phyloP scores from a whole-genome alignment of 2,888 invertebrate genomes.

The Dasypogon diadema region DNA sequence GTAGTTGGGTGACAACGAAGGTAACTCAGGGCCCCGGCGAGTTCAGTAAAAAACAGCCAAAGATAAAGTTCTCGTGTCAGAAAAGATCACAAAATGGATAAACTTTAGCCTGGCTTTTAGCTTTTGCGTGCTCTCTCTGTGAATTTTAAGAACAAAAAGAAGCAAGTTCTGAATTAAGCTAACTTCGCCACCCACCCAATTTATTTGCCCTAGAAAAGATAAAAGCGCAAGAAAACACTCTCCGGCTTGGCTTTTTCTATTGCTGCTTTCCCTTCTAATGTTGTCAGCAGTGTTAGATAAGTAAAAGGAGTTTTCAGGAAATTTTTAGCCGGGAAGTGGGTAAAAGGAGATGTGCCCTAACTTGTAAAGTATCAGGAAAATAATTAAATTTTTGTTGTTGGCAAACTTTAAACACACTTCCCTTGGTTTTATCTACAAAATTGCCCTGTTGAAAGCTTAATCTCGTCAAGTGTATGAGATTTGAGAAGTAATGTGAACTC shows the following conservation, averaged over 20 bases:
- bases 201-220: conserved; percentile 23
- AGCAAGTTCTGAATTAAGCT: conserved; percentile 50
- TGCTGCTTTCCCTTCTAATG: conserved; percentile 9
- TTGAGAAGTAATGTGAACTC: neutral
- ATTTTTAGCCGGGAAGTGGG: neutral
- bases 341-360: neutral
- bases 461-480: neutral
- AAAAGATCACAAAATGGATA: conserved; percentile 54
- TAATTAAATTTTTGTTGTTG: conserved; percentile 32
- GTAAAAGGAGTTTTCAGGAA: neutral
- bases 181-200: conserved; percentile 44
- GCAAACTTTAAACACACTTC: conserved; percentile 3
- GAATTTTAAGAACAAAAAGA: conserved; percentile 38
- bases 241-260: conserved; percentile 24
- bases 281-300: conserved; percentile 10
- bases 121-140: conserved; percentile 18
- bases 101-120: conserved; percentile 52
- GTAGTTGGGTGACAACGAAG: conserved; percentile 36
- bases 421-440: neutral
- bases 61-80: conserved; percentile 47
- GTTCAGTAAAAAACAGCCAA: neutral
- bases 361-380: neutral
- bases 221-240: conserved; percentile 31
- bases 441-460: neutral
- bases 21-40: conserved; percentile 20